Conservation (phyloP, 2,797 vertebrate genomes). For the Leontopithecus rosalia region DNA sequence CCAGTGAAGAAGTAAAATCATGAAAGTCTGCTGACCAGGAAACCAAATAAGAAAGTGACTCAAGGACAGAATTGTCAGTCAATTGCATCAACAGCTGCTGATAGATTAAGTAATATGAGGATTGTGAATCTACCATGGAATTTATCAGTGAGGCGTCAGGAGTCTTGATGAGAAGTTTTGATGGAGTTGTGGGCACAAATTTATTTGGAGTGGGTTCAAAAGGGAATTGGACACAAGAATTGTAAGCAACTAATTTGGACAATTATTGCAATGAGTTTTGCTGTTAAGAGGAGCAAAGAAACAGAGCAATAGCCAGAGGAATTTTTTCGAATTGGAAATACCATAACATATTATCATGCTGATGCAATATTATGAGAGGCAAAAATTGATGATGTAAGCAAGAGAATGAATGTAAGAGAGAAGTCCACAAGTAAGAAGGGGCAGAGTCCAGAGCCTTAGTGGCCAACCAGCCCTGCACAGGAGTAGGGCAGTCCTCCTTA, state of each 20-base stretch:
- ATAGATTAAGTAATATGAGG: background rate
- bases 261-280: background rate
- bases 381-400: background rate
- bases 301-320: background rate
- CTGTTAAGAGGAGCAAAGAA: background rate
- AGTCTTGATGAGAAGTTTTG: background rate
- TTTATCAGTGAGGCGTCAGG: background rate
- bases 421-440: background rate
- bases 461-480: background rate
- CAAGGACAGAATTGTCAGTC: background rate
- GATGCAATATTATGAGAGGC: background rate
- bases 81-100: background rate
- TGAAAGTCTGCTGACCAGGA: background rate
- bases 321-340: background rate
- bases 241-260: background rate
- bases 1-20: background rate
- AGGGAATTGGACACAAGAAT: background rate
- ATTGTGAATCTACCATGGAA: background rate
- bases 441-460: background rate
- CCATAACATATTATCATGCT: background rate
- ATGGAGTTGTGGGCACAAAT: background rate
- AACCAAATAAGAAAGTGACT: slow-evolving; percentile 3
- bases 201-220: background rate
- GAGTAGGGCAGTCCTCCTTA: background rate
- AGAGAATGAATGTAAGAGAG: background rate